Conservation (phyloP, 2,797 vertebrate genomes). For the Orientallactaga sibirica region DNA sequence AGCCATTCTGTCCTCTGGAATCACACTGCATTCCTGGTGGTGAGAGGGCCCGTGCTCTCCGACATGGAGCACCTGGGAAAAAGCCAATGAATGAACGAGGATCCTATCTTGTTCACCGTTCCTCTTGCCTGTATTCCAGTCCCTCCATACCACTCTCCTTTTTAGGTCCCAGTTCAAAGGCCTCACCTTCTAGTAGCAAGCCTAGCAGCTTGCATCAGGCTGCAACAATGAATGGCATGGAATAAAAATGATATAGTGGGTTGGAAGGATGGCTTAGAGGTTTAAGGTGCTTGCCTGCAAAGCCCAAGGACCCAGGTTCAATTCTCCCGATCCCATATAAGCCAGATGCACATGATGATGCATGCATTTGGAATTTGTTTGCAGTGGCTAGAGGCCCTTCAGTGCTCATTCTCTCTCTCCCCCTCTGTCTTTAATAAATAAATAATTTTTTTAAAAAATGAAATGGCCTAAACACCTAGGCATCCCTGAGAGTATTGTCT, state of each 20-base stretch:
- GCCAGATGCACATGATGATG: no score
- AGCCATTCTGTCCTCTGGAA: fast-evolving
- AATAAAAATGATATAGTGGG: no score
- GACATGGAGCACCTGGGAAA: neutral
- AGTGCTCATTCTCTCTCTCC: no score
- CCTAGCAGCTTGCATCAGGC: neutral
- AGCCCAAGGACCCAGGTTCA: no score
- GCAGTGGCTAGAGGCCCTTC: no score
- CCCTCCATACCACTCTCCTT: neutral
- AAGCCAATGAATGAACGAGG: neutral
- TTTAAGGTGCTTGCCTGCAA: no score
- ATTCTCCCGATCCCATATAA: no score
- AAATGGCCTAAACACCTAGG: neutral
- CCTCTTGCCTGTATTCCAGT: fast-evolving
- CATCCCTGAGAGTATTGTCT: no score
- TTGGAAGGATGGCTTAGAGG: no score
- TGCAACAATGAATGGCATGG: neutral
- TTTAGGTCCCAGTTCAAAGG: neutral
- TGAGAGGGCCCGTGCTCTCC: neutral
- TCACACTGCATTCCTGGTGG: neutral
- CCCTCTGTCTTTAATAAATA: no score
- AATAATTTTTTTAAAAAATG: neutral
- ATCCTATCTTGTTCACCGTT: neutral
- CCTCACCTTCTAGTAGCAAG: neutral
- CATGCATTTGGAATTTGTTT: no score